These are phyloP conservation scores for Sipha flava DNA, from an alignment of 1,140 invertebrate genomes.

Conservation along the genomic window DNA sequence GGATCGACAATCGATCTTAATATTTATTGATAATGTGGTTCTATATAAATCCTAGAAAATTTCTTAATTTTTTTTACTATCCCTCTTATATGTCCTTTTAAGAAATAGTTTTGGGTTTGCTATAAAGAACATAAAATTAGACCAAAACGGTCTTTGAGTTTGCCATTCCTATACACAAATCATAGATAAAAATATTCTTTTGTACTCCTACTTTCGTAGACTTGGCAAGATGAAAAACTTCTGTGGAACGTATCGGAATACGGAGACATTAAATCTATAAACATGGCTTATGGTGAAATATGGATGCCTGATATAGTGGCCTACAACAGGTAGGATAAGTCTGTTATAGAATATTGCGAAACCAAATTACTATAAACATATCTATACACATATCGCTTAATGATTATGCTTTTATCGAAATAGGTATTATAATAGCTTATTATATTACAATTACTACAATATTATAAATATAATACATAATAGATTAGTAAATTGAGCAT, in stretches of 20 bases:
- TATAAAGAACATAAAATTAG: neutral
- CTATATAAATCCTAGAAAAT: neutral
- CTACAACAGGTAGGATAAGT: conserved; percentile 51
- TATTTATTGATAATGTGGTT: too few relatives aligned
- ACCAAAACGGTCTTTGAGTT: neutral
- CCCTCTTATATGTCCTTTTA: neutral
- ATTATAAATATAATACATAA: too few relatives aligned
- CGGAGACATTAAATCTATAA: conserved; percentile 49
- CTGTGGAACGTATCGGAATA: conserved; percentile 55
- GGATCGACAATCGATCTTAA: neutral
- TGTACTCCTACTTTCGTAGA: conserved; percentile 43
- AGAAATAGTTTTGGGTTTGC: neutral
- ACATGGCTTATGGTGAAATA: conserved; percentile 54
- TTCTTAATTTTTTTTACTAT: neutral
- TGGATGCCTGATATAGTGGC: conserved; percentile 60
- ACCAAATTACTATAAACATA: neutral
- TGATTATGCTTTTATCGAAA: too few relatives aligned
- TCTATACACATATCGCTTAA: too few relatives aligned
- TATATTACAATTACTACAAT: too few relatives aligned
- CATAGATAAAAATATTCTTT: neutral
- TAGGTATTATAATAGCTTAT: too few relatives aligned
- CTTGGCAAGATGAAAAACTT: conserved; percentile 56
- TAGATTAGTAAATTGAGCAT: too few relatives aligned
- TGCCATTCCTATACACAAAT: neutral
- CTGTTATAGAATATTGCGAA: neutral